Conservation (phyloP, 2,888 invertebrate genomes). For the Camponotus fellah region DNA sequence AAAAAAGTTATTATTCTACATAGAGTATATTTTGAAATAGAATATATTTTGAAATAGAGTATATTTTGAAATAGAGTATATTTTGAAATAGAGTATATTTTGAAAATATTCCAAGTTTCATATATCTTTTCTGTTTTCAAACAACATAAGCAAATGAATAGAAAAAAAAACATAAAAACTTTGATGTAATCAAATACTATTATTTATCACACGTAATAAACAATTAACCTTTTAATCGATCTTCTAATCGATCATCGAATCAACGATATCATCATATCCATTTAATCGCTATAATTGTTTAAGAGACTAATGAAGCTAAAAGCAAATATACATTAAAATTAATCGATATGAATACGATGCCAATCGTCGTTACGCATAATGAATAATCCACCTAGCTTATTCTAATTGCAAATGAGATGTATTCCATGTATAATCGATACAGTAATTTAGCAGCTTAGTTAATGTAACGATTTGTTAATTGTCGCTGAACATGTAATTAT, state of each 20-base stretch:
- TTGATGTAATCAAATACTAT: neutral
- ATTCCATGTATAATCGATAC: conserved; percentile 38
- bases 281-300: conserved; percentile 41
- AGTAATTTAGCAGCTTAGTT: conserved; percentile 44
- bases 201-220: conserved; percentile 1
- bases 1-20: neutral
- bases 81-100: neutral
- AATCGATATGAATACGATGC: conserved; percentile 49
- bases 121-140: neutral
- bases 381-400: conserved; percentile 43
- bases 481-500: conserved; percentile 39
- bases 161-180: neutral
- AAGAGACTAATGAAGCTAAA: conserved; percentile 41
- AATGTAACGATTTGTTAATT: conserved; percentile 52
- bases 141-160: neutral
- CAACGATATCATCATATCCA: conserved; percentile 20
- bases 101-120: neutral
- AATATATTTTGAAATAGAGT: too few species aligned
- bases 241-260: conserved; percentile 12
- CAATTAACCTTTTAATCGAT: neutral
- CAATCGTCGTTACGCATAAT: conserved; percentile 47
- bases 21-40: too few species aligned
- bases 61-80: neutral
- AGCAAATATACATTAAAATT: conserved; percentile 18
- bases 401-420: conserved; percentile 53